phyloP scores from a whole-genome alignment of 2,888 invertebrate genomes.

The Chaetogeoica ovagalla region DNA sequence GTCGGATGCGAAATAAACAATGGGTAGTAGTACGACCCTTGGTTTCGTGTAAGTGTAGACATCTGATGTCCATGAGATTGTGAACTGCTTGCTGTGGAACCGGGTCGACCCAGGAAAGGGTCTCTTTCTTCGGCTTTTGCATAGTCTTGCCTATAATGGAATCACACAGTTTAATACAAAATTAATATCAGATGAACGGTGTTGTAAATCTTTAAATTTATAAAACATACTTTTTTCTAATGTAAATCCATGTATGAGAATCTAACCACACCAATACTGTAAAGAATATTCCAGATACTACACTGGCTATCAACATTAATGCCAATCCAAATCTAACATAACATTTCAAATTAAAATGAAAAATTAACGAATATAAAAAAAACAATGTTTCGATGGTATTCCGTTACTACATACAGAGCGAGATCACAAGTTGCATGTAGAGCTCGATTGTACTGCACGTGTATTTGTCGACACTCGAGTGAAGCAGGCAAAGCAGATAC shows the following conservation, averaged over 20 bases:
- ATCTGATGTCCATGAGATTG: conserved; percentile 60
- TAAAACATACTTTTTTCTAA: conserved; percentile 76
- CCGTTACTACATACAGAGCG: conserved; percentile 65
- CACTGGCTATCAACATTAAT: conserved; percentile 83
- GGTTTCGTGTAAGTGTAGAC: conserved; percentile 63
- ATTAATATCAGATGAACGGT: not conserved
- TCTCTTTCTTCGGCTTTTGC: conserved; percentile 84
- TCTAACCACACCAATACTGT: conserved; percentile 92
- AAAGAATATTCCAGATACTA: conserved; percentile 84
- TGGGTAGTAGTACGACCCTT: conserved; percentile 69
- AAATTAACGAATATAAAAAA: not conserved
- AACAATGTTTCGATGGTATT: not conserved
- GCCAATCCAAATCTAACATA: conserved; percentile 69
- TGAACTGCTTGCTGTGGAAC: conserved; percentile 66
- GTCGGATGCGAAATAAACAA: conserved; percentile 54
- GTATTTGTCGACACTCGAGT: conserved; percentile 81
- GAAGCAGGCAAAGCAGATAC: conserved; percentile 67
- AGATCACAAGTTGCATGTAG: conserved; percentile 81
- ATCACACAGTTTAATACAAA: conserved; percentile 37
- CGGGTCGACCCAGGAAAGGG: conserved; percentile 71
- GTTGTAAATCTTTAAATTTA: conserved; percentile 7
- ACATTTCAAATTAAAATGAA: not conserved
- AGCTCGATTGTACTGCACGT: conserved; percentile 79
- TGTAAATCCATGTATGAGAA: conserved; percentile 96
- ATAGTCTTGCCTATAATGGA: conserved; percentile 70